A percentile compares a stretch with the other conserved stretches of the same genome.
These are phyloP conservation scores for Tichodroma muraria DNA, from an alignment of 2,113 vertebrate species.

Conservation along the genomic window DNA sequence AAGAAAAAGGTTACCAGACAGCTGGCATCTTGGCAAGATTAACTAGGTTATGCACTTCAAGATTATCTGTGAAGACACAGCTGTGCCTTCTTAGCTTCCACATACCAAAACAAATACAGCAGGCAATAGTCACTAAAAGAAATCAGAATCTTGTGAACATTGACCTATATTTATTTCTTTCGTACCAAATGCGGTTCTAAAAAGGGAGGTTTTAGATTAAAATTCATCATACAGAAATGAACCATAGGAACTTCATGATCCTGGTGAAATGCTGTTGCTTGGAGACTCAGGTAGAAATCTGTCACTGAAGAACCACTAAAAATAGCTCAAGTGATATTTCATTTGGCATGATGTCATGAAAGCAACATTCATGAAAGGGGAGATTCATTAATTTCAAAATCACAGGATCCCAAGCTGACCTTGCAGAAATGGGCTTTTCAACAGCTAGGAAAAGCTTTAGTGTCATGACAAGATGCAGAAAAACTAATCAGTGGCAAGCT, in stretches of 20 bases:
- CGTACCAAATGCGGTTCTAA: background rate
- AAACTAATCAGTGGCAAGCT: background rate
- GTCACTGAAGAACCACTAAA: background rate
- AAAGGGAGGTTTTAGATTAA: background rate
- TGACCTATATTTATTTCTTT: background rate
- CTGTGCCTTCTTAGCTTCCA: background rate
- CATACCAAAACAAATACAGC: background rate
- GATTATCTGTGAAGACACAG: background rate
- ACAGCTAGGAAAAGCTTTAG: background rate
- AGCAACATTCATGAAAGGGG: background rate
- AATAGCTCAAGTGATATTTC: conserved; percentile 5
- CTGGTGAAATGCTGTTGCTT: background rate
- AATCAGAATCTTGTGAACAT: background rate
- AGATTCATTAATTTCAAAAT: background rate
- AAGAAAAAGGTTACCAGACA: background rate
- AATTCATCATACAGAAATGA: background rate
- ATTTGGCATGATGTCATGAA: background rate
- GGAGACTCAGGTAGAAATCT: background rate
- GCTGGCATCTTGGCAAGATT: background rate
- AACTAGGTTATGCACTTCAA: background rate
- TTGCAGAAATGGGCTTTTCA: background rate
- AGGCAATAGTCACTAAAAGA: background rate
- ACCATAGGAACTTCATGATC: background rate
- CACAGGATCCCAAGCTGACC: background rate
- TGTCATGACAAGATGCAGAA: background rate